These are phyloP conservation scores for Neoascia interrupta DNA, from an alignment of 2,888 invertebrate genomes.

Conservation along the genomic window DNA sequence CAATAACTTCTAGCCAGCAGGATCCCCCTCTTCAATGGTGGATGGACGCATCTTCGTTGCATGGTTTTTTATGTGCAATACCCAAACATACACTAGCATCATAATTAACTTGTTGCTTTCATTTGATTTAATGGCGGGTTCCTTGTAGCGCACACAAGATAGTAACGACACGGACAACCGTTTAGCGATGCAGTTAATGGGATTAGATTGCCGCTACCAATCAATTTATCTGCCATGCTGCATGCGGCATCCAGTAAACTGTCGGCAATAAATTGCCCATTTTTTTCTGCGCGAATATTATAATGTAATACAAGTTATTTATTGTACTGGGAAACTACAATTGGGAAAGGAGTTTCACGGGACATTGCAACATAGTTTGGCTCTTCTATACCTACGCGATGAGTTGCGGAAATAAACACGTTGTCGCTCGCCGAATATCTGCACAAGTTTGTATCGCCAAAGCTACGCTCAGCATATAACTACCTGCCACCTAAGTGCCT, in stretches of 20 bases:
- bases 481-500: no score
- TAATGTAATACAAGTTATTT: conserved; percentile 41
- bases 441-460: no score
- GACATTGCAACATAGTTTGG: conserved; percentile 31
- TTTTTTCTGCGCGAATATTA: conserved; percentile 41
- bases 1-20: conserved; percentile 45
- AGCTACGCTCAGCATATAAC: no score
- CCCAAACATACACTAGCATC: conserved; percentile 46
- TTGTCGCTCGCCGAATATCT: no score
- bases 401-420: conserved; percentile 33
- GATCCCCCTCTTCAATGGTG: conserved; percentile 25
- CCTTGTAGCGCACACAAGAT: conserved; percentile 31
- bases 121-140: conserved; percentile 58
- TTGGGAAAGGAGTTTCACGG: conserved; percentile 42
- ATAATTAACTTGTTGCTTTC: conserved; percentile 66
- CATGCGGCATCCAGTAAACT: conserved; percentile 8
- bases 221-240: conserved; percentile 44
- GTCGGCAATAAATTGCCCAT: conserved; percentile 30
- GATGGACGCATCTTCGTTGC: conserved; percentile 10
- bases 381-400: conserved; percentile 12
- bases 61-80: conserved; percentile 12
- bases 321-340: conserved; percentile 47
- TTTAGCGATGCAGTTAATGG: conserved; percentile 56
- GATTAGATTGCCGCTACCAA: conserved; percentile 59
- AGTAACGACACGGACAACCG: conserved; percentile 56